These are phyloP conservation scores for Psittacula echo DNA, from an alignment of 2,797 vertebrate species.

Conservation along the genomic window DNA sequence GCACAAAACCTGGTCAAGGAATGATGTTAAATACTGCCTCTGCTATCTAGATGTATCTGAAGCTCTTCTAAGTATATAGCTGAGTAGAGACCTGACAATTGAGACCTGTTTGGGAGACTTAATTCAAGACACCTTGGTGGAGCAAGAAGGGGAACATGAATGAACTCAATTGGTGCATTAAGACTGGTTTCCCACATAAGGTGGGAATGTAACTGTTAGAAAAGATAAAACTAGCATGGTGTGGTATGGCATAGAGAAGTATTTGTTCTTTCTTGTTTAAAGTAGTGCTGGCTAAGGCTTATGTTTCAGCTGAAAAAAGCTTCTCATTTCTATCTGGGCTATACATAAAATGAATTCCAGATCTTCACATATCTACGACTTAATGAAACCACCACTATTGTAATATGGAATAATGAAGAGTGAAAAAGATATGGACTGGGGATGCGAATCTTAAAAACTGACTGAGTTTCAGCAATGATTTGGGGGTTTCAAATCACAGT, in stretches of 20 bases:
- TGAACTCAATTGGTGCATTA: background rate
- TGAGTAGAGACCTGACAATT: background rate
- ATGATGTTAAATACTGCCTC: background rate
- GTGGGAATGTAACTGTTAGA: background rate
- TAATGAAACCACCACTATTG: background rate
- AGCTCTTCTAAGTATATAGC: background rate
- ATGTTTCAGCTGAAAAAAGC: background rate
- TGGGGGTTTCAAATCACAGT: background rate
- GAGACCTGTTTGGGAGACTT: background rate
- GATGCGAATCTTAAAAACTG: background rate
- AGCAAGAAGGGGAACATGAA: background rate
- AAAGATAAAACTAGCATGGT: background rate
- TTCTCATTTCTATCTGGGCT: background rate
- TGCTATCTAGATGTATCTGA: background rate
- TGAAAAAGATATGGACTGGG: background rate
- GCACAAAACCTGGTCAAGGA: background rate
- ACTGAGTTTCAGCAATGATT: background rate
- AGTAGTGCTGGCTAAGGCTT: background rate
- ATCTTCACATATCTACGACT: background rate
- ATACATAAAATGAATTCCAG: background rate
- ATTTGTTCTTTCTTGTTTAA: background rate
- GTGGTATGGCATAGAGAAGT: background rate
- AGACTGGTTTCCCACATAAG: background rate
- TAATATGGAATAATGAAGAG: background rate
- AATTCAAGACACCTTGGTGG: background rate